phyloP scores from a whole-genome alignment of 2,888 invertebrate genomes.

The Aleiodes testaceus region DNA sequence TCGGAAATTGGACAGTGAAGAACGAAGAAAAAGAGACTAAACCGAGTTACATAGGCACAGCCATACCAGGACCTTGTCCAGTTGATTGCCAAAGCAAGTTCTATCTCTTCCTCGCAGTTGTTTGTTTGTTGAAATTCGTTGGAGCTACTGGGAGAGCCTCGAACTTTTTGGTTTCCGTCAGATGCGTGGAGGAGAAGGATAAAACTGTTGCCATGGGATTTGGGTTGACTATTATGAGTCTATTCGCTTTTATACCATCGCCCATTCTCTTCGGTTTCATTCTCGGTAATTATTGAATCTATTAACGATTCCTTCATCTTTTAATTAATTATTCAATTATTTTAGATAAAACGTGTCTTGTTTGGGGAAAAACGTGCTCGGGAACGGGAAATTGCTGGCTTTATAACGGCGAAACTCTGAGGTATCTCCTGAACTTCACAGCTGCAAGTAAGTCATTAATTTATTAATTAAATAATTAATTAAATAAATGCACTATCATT shows the following conservation, averaged over 20 bases:
- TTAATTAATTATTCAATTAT: not conserved
- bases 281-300: constrained; percentile 73
- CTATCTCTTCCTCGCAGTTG: constrained; percentile 75
- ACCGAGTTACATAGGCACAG: constrained; percentile 63
- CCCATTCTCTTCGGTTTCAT: constrained; percentile 85
- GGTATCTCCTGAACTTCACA: constrained; percentile 79
- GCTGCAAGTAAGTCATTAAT: constrained; percentile 74
- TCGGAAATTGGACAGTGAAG: constrained; percentile 28
- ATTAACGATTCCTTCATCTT: not conserved
- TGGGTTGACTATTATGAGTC: constrained; percentile 80
- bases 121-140: constrained; percentile 77
- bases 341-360: constrained; percentile 79
- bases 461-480: not conserved
- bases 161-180: constrained; percentile 78
- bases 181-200: constrained; percentile 83
- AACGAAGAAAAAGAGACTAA: constrained; percentile 10
- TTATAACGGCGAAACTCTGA: constrained; percentile 79
- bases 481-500: constrained; percentile 15
- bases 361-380: constrained; percentile 84
- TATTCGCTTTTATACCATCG: constrained; percentile 84
- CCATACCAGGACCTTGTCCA: constrained; percentile 75
- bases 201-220: constrained; percentile 84
- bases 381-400: constrained; percentile 84
- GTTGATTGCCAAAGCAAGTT: constrained; percentile 77
- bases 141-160: constrained; percentile 78